A percentile compares a stretch with the other conserved stretches of the same genome.
Conservation (phyloP, 2,113 vertebrate genomes). For the Panthera tigris region DNA sequence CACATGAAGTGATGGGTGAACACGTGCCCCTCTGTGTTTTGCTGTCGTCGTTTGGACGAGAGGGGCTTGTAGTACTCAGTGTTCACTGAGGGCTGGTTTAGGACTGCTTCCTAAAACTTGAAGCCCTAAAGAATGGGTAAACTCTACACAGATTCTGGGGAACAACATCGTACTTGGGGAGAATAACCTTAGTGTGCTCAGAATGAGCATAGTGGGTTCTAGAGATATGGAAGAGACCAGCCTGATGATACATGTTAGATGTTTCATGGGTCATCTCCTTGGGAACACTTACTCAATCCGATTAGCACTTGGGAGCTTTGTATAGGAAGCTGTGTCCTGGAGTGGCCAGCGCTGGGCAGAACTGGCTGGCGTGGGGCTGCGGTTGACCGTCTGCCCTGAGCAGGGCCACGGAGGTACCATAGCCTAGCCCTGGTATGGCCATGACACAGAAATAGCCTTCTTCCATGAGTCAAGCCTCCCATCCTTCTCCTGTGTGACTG, state of each 20-base stretch:
- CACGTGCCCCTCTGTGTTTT: accelerated
- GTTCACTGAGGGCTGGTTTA: not conserved
- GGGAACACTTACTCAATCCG: not conserved
- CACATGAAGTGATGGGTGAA: accelerated
- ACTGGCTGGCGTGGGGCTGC: not conserved
- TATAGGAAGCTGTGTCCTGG: not conserved
- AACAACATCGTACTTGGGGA: not conserved
- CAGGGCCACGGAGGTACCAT: not conserved
- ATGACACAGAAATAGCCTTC: not conserved
- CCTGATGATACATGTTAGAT: accelerated
- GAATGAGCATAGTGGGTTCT: not conserved
- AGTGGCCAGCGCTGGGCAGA: not conserved
- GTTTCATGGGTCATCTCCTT: accelerated
- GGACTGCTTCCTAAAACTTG: too few species aligned
- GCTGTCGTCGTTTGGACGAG: accelerated
- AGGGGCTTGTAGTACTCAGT: accelerated
- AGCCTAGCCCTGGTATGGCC: not conserved
- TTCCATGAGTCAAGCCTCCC: accelerated
- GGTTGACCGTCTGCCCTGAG: not conserved
- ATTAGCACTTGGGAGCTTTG: not conserved
- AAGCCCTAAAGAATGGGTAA: not conserved
- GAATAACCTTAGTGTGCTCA: not conserved
- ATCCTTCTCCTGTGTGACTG: accelerated
- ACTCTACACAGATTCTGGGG: not conserved
- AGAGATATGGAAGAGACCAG: not conserved